Evolutionary conservation across 2,797 vertebrate species (phyloP).

Genomic region (Hydrocynus forskahlii): DNA sequence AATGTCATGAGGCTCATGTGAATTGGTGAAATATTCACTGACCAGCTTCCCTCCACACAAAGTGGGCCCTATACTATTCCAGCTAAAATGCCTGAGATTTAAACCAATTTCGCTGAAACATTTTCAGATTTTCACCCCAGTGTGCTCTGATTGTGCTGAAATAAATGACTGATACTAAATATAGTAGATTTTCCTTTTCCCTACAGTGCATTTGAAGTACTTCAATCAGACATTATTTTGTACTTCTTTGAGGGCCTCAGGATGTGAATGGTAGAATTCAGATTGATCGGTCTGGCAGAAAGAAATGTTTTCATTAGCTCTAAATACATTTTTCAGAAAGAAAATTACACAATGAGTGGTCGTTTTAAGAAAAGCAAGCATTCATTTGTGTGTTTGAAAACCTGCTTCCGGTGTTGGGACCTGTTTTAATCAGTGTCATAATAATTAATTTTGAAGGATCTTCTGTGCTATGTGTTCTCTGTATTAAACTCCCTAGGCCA

Average conservation of each 20-base stretch:
- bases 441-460: background rate
- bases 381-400: background rate
- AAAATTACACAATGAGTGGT: background rate
- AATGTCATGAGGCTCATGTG: background rate
- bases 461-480: background rate
- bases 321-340: background rate
- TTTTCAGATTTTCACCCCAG: background rate
- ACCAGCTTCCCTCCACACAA: background rate
- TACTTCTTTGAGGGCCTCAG: background rate
- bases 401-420: background rate
- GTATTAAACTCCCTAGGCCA: background rate
- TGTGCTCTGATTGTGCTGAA: conserved; percentile 21
- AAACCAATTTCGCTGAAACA: background rate
- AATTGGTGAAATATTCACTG: background rate
- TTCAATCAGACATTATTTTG: conserved; percentile 19
- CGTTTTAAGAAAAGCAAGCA: background rate
- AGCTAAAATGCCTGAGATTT: background rate
- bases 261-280: background rate
- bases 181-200: background rate
- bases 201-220: background rate
- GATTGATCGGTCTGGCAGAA: conserved; percentile 3
- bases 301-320: background rate
- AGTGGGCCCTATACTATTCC: background rate
- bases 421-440: background rate
- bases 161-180: conserved; percentile 10